Evolutionary conservation across 2,797 vertebrate genomes (phyloP).

Genomic region (Rhyacichthys aspro): DNA sequence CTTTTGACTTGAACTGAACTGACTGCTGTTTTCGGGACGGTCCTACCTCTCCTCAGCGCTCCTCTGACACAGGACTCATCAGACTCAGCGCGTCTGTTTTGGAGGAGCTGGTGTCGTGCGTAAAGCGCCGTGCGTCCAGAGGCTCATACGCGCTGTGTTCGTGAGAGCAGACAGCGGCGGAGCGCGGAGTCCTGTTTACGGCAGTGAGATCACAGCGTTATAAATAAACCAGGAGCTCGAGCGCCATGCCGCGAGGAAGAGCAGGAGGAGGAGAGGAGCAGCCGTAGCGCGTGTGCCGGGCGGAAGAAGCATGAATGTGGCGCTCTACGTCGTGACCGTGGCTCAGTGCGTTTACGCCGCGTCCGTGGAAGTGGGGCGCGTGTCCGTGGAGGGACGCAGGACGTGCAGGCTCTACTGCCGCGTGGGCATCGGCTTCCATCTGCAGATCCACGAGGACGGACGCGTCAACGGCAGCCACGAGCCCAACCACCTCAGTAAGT

Average conservation of each 20-base stretch:
- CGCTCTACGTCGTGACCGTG: conserved; percentile 79
- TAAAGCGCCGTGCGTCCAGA: conserved; percentile 70
- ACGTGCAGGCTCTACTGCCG: conserved; percentile 93
- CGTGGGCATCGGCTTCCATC: conserved; percentile 96
- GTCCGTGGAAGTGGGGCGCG: conserved; percentile 63
- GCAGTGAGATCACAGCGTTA: conserved; percentile 89
- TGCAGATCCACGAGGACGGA: conserved; percentile 95
- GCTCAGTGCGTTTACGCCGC: conserved; percentile 79
- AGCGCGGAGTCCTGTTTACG: conserved; percentile 37
- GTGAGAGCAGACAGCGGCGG: conserved; percentile 35
- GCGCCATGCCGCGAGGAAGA: conserved; percentile 1
- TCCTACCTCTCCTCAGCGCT: too few species aligned
- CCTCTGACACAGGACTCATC: too few species aligned
- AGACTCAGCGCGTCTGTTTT: not conserved
- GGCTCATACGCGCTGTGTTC: conserved; percentile 25
- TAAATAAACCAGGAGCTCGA: conserved; percentile 84
- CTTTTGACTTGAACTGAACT: too few species aligned
- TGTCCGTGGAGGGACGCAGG: conserved; percentile 84
- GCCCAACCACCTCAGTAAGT: conserved; percentile 90
- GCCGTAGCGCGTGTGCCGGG: not conserved
- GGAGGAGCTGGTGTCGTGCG: conserved; percentile 54
- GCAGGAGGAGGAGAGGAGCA: conserved; percentile 1
- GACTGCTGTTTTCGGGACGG: too few species aligned
- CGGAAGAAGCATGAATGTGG: conserved; percentile 87
- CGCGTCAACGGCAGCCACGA: conserved; percentile 96